A percentile compares a stretch with the other conserved stretches of the same genome.
Conservation (phyloP, 1,140 invertebrate species). For the Pomacea maculata region DNA sequence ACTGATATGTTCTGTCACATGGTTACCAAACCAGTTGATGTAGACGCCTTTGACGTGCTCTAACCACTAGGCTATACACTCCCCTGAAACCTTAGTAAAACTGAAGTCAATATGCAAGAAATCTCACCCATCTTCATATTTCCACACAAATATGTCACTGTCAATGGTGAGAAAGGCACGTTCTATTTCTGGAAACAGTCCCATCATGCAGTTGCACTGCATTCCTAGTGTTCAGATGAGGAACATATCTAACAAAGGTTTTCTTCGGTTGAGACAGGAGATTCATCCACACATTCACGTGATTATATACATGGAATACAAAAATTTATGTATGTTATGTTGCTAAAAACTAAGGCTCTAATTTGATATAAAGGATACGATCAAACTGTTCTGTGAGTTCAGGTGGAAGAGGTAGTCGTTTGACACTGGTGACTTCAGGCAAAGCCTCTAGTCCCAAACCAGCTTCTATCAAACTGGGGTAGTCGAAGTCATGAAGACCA, state of each 20-base stretch:
- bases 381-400: slow-evolving; percentile 94
- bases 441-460: slow-evolving; percentile 69
- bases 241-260: background rate
- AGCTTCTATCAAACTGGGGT: slow-evolving; percentile 78
- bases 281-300: no score
- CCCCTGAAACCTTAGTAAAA: background rate
- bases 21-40: no score
- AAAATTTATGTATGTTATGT: no score
- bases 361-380: slow-evolving; percentile 76
- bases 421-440: slow-evolving; percentile 80
- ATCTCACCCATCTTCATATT: slow-evolving; percentile 84
- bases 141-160: slow-evolving; percentile 97
- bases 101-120: background rate
- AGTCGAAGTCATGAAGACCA: slow-evolving; percentile 89
- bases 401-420: slow-evolving; percentile 86
- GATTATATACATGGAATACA: no score
- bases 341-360: background rate
- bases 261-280: no score
- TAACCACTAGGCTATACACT: no score
- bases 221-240: slow-evolving; percentile 51
- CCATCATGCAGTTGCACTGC: slow-evolving; percentile 95
- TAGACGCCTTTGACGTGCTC: no score
- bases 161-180: slow-evolving; percentile 98
- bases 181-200: slow-evolving; percentile 93
- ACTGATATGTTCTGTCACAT: no score